Percentiles rank a stretch among this genome's conserved stretches.
phyloP scores from a whole-genome alignment of 2,797 vertebrate genomes.

The Takifugu ocellatus region DNA sequence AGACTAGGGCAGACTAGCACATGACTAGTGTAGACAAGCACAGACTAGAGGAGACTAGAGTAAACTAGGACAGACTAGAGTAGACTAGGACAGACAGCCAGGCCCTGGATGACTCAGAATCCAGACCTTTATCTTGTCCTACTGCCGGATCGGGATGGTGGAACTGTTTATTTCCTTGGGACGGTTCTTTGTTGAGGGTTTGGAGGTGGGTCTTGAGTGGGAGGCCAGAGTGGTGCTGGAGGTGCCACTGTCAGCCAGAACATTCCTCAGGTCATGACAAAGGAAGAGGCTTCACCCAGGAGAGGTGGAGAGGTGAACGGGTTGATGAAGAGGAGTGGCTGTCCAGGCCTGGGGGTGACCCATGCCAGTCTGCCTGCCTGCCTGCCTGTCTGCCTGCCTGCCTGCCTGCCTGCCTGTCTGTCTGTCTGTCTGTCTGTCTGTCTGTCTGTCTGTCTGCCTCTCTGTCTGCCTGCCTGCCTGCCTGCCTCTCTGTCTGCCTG shows the following conservation, averaged over 20 bases:
- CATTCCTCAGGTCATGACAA: constrained; percentile 63
- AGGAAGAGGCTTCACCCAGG: constrained; percentile 33
- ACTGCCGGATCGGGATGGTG: too few relatives aligned
- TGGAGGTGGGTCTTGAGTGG: constrained; percentile 15
- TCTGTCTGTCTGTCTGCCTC: constrained; percentile 25
- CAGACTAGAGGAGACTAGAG: too few relatives aligned
- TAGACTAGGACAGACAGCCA: neutral
- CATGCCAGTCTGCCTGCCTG: constrained; percentile 13
- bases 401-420: constrained; percentile 22
- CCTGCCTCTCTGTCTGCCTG: constrained; percentile 19
- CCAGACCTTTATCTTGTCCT: too few relatives aligned
- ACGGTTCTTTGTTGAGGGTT: neutral
- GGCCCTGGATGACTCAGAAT: too few relatives aligned
- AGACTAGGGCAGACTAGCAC: too few relatives aligned
- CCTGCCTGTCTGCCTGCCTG: constrained; percentile 18
- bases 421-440: constrained; percentile 26
- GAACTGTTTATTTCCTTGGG: neutral
- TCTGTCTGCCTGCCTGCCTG: constrained; percentile 24
- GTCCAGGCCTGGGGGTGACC: constrained; percentile 38
- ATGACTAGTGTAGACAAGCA: too few relatives aligned
- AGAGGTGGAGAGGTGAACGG: constrained; percentile 43
- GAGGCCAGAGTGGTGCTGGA: constrained; percentile 27
- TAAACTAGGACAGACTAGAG: too few relatives aligned
- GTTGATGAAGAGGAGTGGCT: constrained; percentile 45
- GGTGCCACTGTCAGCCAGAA: constrained; percentile 42